Evolutionary conservation across 1,140 invertebrate genomes (phyloP).

Genomic region (Stegodyphus dumicola): DNA sequence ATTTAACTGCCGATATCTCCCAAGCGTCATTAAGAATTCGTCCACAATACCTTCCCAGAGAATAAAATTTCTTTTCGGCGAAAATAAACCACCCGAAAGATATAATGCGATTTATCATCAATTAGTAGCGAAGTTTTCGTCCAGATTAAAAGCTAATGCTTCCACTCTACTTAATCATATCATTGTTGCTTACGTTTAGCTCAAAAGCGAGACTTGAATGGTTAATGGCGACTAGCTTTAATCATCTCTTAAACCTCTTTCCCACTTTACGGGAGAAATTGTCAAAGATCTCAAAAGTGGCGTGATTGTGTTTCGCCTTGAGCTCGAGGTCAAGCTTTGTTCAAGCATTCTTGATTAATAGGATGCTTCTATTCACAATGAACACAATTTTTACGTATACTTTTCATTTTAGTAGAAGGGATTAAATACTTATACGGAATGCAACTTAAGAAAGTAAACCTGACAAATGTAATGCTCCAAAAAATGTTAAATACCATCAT

Average conservation of each 20-base stretch:
- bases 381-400: too few species aligned
- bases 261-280: neutral
- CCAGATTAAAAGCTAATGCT: conserved; percentile 52
- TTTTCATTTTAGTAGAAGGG: too few species aligned
- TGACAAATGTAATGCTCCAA: too few species aligned
- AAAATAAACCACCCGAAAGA: conserved; percentile 10
- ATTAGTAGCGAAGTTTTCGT: conserved; percentile 45
- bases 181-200: conserved; percentile 36
- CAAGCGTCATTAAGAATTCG: conserved; percentile 15
- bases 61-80: conserved; percentile 13
- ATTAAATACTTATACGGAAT: too few species aligned
- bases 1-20: neutral
- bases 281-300: conserved; percentile 24
- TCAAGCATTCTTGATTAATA: neutral
- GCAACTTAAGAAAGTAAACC: too few species aligned
- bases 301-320: neutral
- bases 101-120: conserved; percentile 45
- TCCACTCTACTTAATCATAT: conserved; percentile 50
- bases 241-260: neutral
- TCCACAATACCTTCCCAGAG: neutral
- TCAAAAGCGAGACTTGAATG: conserved; percentile 30
- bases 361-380: neutral
- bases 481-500: too few species aligned
- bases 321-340: conserved; percentile 7
- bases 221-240: conserved; percentile 3